Evolutionary conservation across 2,888 invertebrate genomes (phyloP), one percentile per base, ranked within the genome.

Genomic region (Pyrgus malvae): DNA sequence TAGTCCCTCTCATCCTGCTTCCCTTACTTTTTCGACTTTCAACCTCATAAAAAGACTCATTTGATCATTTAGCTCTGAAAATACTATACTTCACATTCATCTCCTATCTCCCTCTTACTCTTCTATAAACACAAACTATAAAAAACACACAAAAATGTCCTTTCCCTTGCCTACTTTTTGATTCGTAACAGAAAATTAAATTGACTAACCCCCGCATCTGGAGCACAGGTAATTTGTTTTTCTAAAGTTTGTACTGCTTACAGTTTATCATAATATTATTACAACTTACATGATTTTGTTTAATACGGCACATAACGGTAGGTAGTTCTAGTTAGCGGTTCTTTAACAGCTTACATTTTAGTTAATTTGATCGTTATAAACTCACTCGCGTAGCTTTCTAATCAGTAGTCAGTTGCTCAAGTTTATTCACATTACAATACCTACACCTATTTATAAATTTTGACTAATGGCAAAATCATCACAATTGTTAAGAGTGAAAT

Each of bases 381-480:
- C 68, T 72, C 70, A 72, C 64, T 69, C 40, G 69, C 64, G 66
- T 69, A 72, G 78, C 72, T 76, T 80, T 62, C 61, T 69, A 71
- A 67, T 58, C 50, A 68, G 75, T 78, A 79, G 73, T 71, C 56
- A 60, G 63, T 67, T 66, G 62, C 69, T 75, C 50, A 63, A 70
- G 60, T 66, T 60, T 64, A 60, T 64, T 68, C 56, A 63, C 64
- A 56, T 63, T 58, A 66, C 61, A 45, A 55, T 45, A 56, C 44
- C 11, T 53, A 76, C 71, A 74, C 69, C 56, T 66, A 65, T 70
- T 69, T 72, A 56, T 62, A 75, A 75, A 75, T 83, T 86, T 88
- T 80, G 79, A 87, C 86, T 88, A 83, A 83, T 88, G 89, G 89
- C 89, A 89, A 89, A 85, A 81, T 83, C 83, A 77, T 76, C 82